Percentiles rank a stretch among this genome's conserved stretches.
phyloP scores from a whole-genome alignment of 2,113 vertebrate species.

The Menura novaehollandiae region DNA sequence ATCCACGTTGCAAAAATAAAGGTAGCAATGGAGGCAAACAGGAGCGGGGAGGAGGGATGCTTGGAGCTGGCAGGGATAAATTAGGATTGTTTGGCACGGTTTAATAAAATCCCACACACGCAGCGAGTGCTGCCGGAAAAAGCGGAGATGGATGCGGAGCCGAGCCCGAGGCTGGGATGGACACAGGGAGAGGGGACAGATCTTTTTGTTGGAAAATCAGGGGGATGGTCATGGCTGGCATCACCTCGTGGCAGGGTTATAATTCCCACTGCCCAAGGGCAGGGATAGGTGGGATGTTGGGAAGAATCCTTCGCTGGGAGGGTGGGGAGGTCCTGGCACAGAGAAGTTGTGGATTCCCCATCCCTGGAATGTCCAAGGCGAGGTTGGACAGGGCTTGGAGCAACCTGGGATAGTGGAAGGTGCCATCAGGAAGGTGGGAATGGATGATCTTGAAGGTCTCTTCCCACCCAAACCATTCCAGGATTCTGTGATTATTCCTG shows the following conservation, averaged over 20 bases:
- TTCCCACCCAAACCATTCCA: neutral
- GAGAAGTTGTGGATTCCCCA: neutral
- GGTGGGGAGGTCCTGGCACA: neutral
- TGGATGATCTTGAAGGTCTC: neutral
- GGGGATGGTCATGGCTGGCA: accelerated
- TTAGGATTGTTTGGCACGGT: conserved; percentile 32
- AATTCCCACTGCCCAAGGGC: neutral
- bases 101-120: conserved; percentile 25
- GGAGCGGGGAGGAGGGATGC: conserved; percentile 10
- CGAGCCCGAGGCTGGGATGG: accelerated
- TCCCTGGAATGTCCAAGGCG: neutral
- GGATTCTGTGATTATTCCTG: neutral
- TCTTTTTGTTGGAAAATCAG: accelerated
- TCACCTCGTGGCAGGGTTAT: accelerated
- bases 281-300: accelerated
- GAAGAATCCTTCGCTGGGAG: neutral
- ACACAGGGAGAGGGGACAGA: neutral
- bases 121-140: neutral
- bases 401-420: neutral
- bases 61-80: conserved; percentile 56
- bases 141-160: neutral
- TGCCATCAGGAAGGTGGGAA: too few species aligned
- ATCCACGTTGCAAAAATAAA: conserved; percentile 72
- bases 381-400: accelerated
- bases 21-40: conserved; percentile 66